phyloP scores from a whole-genome alignment of 2,888 invertebrate genomes.

The Synanthedon vespiformis region DNA sequence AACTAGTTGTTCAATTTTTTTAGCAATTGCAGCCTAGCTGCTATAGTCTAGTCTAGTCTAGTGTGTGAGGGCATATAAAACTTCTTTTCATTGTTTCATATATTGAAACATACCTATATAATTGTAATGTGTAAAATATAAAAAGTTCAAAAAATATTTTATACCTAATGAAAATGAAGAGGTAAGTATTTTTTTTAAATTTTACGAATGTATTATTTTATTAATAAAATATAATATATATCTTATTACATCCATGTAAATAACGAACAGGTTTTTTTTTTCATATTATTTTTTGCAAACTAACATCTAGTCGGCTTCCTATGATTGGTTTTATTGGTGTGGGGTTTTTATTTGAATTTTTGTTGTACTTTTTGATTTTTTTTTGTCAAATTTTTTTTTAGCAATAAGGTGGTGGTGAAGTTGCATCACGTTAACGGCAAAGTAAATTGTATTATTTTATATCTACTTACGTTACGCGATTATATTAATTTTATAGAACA shows the following conservation, averaged over 20 bases:
- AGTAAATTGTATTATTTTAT: too few species aligned
- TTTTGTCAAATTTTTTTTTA: neutral
- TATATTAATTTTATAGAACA: too few species aligned
- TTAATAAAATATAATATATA: neutral
- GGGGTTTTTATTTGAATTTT: slow-evolving; percentile 4
- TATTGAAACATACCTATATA: too few species aligned
- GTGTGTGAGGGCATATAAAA: too few species aligned
- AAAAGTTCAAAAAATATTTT: neutral
- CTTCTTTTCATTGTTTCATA: too few species aligned
- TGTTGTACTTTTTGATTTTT: neutral
- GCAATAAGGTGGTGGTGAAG: slow-evolving; percentile 11
- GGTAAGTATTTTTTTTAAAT: neutral
- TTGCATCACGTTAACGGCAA: slow-evolving; percentile 17
- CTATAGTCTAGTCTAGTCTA: too few species aligned
- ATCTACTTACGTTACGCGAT: too few species aligned
- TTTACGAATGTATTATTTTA: neutral
- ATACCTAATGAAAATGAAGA: neutral
- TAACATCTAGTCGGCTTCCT: slow-evolving; percentile 30
- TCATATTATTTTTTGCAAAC: slow-evolving; percentile 7
- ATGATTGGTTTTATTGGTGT: slow-evolving; percentile 44
- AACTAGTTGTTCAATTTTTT: too few species aligned
- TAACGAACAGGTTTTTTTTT: neutral
- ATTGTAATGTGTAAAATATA: slow-evolving; percentile 2
- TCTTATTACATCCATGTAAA: neutral
- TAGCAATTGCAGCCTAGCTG: too few species aligned